These are phyloP conservation scores for Eurypyga helias DNA, from an alignment of 2,113 vertebrate genomes.

Conservation along the genomic window DNA sequence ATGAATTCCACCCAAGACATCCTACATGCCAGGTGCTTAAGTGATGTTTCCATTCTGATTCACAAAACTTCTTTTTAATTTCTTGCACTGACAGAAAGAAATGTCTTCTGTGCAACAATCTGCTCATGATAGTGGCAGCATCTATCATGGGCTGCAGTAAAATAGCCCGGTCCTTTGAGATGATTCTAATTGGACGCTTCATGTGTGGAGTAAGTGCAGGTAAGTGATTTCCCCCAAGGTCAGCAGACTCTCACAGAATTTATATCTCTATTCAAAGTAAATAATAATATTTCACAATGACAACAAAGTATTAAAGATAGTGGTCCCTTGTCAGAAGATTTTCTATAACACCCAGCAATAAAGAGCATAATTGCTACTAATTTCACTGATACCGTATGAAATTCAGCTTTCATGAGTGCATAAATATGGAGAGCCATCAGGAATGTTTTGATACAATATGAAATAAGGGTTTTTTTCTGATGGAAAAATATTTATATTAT, in stretches of 20 bases:
- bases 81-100: constrained; percentile 75
- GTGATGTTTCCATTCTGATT: not conserved
- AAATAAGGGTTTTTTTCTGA: not conserved
- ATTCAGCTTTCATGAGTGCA: not conserved
- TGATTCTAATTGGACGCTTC: constrained; percentile 79
- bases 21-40: not conserved
- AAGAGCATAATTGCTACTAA: not conserved
- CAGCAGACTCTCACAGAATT: not conserved
- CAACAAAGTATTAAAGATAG: not conserved
- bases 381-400: not conserved
- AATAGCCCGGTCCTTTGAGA: constrained; percentile 77
- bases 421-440: not conserved
- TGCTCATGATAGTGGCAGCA: constrained; percentile 75
- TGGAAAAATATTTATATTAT: not conserved
- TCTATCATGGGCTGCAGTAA: constrained; percentile 77
- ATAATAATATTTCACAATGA: not conserved
- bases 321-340: not conserved
- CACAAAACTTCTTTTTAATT: not conserved
- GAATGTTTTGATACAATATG: not conserved
- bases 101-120: constrained; percentile 74
- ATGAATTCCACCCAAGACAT: not conserved
- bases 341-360: not conserved
- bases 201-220: constrained; percentile 81
- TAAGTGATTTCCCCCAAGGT: constrained; percentile 6
- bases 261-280: not conserved